Evolutionary conservation across 1,140 invertebrate species (phyloP).

Genomic region (Drosophila nigromelanica): DNA sequence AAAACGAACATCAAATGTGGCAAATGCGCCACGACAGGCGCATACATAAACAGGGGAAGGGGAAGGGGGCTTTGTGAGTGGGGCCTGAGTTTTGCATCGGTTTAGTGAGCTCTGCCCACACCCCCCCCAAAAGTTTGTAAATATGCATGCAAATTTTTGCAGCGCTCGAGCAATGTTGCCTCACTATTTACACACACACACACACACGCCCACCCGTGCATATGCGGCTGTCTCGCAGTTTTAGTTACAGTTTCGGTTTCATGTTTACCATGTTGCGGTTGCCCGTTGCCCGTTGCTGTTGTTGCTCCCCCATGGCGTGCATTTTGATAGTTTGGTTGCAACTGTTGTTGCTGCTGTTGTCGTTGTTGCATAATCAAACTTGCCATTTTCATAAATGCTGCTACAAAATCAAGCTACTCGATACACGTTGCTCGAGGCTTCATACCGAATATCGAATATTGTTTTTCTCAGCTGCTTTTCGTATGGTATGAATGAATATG

Average conservation of each 20-base stretch:
- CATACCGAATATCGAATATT: constrained; percentile 30
- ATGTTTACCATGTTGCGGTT: constrained; percentile 77
- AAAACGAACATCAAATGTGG: constrained; percentile 80
- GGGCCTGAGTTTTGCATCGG: constrained; percentile 16
- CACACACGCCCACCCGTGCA: not conserved
- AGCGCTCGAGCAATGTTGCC: constrained; percentile 49
- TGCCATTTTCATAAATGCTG: constrained; percentile 71
- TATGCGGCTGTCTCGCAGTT: constrained; percentile 46
- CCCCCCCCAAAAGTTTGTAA: constrained; percentile 67
- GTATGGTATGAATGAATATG: constrained; percentile 58
- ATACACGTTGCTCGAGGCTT: constrained; percentile 21
- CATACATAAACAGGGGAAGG: not conserved
- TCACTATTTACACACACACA: constrained; percentile 33
- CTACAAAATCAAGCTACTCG: constrained; percentile 32
- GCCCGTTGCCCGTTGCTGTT: constrained; percentile 34
- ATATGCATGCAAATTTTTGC: constrained; percentile 79
- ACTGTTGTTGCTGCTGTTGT: not conserved
- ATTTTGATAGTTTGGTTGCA: constrained; percentile 59
- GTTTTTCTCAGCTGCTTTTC: constrained; percentile 41
- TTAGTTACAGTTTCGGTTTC: constrained; percentile 80
- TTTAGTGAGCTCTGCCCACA: constrained; percentile 15
- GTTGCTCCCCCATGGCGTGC: constrained; percentile 56
- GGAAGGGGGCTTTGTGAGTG: not conserved
- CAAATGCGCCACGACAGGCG: constrained; percentile 53
- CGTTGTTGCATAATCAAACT: constrained; percentile 65